A percentile compares a stretch with the other conserved stretches of the same genome.
These are phyloP conservation scores for Mus pahari DNA, from an alignment of 2,113 vertebrate genomes.

Conservation along the genomic window DNA sequence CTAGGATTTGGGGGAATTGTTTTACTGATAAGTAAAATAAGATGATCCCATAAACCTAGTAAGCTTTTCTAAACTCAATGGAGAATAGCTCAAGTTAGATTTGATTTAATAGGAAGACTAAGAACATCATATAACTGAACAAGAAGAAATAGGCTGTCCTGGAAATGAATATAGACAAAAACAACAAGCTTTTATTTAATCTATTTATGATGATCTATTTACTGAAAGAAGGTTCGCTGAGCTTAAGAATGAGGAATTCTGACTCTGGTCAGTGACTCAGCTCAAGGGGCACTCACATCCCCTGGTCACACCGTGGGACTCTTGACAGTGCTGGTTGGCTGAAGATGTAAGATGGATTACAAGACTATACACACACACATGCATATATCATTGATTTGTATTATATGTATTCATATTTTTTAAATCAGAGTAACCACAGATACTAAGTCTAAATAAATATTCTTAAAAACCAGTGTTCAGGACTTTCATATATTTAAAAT, in stretches of 20 bases:
- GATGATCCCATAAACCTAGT: slow-evolving; percentile 15
- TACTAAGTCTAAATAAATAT: slow-evolving; percentile 10
- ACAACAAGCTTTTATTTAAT: neutral
- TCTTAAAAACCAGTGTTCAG: slow-evolving; percentile 16
- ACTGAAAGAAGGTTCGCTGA: neutral
- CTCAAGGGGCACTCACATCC: neutral
- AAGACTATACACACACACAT: neutral
- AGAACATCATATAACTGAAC: slow-evolving; percentile 52
- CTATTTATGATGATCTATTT: slow-evolving; percentile 38
- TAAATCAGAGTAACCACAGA: neutral
- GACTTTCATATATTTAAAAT: neutral
- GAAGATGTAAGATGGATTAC: neutral
- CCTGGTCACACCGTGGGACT: slow-evolving; percentile 8
- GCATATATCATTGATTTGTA: neutral
- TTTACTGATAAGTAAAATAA: slow-evolving; percentile 18
- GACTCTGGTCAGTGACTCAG: neutral
- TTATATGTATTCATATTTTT: neutral
- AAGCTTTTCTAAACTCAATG: slow-evolving; percentile 14
- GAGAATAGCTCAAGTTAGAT: slow-evolving; percentile 48
- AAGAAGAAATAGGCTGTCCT: neutral
- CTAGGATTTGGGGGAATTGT: slow-evolving; percentile 15
- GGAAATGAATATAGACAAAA: neutral
- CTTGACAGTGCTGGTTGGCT: neutral
- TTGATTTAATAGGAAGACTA: neutral
- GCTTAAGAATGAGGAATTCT: slow-evolving; percentile 49